phyloP scores from a whole-genome alignment of 1,140 invertebrate genomes.

The Danaus melanippus region DNA sequence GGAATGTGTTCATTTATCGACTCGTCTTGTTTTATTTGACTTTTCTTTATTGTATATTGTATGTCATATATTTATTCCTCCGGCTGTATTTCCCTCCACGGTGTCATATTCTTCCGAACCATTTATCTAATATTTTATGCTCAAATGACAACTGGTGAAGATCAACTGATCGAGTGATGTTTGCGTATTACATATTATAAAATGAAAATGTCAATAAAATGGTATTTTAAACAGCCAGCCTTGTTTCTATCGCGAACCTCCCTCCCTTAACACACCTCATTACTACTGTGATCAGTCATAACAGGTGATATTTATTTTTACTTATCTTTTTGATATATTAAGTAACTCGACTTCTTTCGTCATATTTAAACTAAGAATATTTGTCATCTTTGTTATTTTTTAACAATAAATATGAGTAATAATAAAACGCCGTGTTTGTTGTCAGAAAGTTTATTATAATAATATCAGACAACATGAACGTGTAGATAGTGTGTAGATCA shows the following conservation, averaged over 20 bases:
- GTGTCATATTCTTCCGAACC: constrained; percentile 20
- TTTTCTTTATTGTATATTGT: constrained; percentile 47
- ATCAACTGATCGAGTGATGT: constrained; percentile 62
- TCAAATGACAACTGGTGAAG: constrained; percentile 51
- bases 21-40: constrained; percentile 39
- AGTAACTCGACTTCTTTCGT: too few relatives aligned
- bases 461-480: too few relatives aligned
- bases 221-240: constrained; percentile 58
- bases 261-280: constrained; percentile 2
- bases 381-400: too few relatives aligned
- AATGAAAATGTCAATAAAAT: constrained; percentile 71
- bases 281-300: too few relatives aligned
- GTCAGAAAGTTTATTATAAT: too few relatives aligned
- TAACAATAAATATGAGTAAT: too few relatives aligned
- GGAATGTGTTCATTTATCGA: constrained; percentile 65
- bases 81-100: constrained; percentile 47
- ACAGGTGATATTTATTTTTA: too few relatives aligned
- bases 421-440: too few relatives aligned
- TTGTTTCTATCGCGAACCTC: constrained; percentile 20
- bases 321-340: too few relatives aligned
- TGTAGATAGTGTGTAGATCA: too few relatives aligned
- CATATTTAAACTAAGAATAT: too few relatives aligned
- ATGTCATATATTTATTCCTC: constrained; percentile 63
- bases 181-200: constrained; percentile 60
- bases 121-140: constrained; percentile 32